phyloP scores from a whole-genome alignment of 2,113 vertebrate genomes.

The Paracanthobrama guichenoti region DNA sequence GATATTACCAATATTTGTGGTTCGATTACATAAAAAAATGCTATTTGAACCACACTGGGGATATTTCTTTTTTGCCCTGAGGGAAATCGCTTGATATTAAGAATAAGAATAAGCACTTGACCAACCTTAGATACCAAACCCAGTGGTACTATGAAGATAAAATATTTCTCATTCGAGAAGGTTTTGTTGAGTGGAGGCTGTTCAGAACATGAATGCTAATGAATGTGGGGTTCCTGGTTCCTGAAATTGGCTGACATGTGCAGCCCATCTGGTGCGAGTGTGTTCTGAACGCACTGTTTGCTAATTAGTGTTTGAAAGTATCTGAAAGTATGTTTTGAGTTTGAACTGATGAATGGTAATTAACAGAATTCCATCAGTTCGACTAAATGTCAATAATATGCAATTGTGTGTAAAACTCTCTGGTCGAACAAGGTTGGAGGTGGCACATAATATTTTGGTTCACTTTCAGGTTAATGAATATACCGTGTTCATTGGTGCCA shows the following conservation, averaged over 20 bases:
- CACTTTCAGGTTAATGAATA: constrained; percentile 73
- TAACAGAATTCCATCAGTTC: constrained; percentile 64
- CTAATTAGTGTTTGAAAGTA: constrained; percentile 72
- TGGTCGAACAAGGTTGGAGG: constrained; percentile 48
- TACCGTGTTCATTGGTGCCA: constrained; percentile 74
- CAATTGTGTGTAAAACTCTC: constrained; percentile 3
- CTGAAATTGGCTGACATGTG: constrained; percentile 72
- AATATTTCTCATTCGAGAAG: constrained; percentile 56
- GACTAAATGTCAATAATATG: constrained; percentile 53
- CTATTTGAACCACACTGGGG: constrained; percentile 52
- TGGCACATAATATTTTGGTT: constrained; percentile 72
- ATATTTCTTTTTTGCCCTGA: constrained; percentile 58
- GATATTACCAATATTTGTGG: constrained; percentile 30
- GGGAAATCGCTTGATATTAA: constrained; percentile 58
- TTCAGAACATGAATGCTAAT: constrained; percentile 73
- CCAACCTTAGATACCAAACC: constrained; percentile 65
- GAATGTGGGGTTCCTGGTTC: constrained; percentile 69
- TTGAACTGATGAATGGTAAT: constrained; percentile 72
- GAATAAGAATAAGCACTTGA: constrained; percentile 59
- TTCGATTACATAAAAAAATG: not conserved
- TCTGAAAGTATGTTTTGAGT: constrained; percentile 72
- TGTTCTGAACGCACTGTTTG: constrained; percentile 65
- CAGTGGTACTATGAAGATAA: constrained; percentile 57
- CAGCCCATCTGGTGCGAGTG: constrained; percentile 71
- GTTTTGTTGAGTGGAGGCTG: constrained; percentile 55